Conservation (phyloP, 2,797 vertebrate genomes). For the Microcaecilia unicolor region DNA sequence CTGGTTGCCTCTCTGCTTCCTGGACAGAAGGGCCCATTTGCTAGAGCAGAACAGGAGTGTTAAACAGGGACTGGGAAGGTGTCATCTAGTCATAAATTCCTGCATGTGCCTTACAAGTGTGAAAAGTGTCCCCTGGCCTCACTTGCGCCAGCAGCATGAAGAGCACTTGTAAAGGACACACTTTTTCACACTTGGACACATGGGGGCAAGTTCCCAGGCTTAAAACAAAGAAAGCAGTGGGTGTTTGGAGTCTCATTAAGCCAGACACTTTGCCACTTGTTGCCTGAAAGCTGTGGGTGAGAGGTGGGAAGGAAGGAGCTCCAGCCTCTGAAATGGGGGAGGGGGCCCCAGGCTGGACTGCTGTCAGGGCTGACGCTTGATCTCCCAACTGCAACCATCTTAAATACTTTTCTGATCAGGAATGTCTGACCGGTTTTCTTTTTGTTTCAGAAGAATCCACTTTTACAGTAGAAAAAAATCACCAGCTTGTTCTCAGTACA, state of each 20-base stretch:
- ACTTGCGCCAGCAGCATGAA: not conserved
- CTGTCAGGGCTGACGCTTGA: not conserved
- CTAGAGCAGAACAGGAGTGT: not conserved
- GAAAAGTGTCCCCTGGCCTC: not conserved
- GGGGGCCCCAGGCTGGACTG: too few species aligned
- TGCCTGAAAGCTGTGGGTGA: too few species aligned
- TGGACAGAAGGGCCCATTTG: not conserved
- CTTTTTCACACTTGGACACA: slow-evolving; percentile 3
- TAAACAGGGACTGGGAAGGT: not conserved
- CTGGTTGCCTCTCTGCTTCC: too few species aligned
- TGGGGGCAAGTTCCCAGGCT: too few species aligned
- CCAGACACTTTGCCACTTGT: not conserved
- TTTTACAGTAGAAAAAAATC: not conserved
- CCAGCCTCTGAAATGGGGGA: too few species aligned
- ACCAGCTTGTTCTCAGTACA: not conserved
- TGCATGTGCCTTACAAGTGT: not conserved
- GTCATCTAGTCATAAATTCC: not conserved
- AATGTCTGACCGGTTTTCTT: too few species aligned
- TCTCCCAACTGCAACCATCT: fast-evolving
- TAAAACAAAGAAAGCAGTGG: too few species aligned
- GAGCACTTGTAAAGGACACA: not conserved
- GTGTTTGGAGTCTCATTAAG: too few species aligned
- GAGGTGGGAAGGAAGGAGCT: too few species aligned
- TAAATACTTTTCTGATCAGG: not conserved
- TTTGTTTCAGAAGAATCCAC: too few species aligned